These are phyloP conservation scores for Papilio demoleus DNA, from an alignment of 2,888 invertebrate genomes.

Conservation along the genomic window DNA sequence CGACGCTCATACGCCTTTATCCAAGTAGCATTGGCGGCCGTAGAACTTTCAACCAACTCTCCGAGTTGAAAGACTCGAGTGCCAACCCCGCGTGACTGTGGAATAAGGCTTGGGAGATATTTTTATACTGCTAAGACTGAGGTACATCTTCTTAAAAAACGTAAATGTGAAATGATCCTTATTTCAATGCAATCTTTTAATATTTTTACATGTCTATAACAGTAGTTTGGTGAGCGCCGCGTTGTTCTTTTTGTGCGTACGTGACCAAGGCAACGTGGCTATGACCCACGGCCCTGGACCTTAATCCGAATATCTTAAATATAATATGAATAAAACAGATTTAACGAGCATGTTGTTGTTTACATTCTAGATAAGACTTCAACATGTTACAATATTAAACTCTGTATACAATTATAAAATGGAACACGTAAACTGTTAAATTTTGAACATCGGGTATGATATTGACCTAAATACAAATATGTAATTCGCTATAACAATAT, in stretches of 20 bases:
- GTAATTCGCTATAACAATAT: background rate
- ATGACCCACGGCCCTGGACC: slow-evolving; percentile 56
- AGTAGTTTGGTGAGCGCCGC: slow-evolving; percentile 51
- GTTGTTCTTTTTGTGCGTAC: slow-evolving; percentile 57
- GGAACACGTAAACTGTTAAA: slow-evolving; percentile 1
- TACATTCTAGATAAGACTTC: slow-evolving; percentile 23
- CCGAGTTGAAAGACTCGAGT: too few species aligned
- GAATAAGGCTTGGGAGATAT: too few species aligned
- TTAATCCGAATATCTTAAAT: slow-evolving; percentile 46
- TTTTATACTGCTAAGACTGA: too few species aligned
- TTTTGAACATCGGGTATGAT: background rate
- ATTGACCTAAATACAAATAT: background rate
- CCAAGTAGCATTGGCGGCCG: too few species aligned
- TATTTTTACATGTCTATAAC: slow-evolving; percentile 5
- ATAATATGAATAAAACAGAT: slow-evolving; percentile 20
- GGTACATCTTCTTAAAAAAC: too few species aligned
- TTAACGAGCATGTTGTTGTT: slow-evolving; percentile 31
- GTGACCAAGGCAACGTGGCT: slow-evolving; percentile 62
- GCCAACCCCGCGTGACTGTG: too few species aligned
- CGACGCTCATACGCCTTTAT: too few species aligned
- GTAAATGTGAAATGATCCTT: background rate
- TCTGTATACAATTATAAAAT: slow-evolving; percentile 20
- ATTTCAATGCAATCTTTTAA: background rate
- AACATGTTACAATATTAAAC: slow-evolving; percentile 8
- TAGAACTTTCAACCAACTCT: too few species aligned